Percentiles rank a stretch among this genome's conserved stretches.
Conservation (phyloP, 2,113 vertebrate genomes). For the Oreamnos americanus region DNA sequence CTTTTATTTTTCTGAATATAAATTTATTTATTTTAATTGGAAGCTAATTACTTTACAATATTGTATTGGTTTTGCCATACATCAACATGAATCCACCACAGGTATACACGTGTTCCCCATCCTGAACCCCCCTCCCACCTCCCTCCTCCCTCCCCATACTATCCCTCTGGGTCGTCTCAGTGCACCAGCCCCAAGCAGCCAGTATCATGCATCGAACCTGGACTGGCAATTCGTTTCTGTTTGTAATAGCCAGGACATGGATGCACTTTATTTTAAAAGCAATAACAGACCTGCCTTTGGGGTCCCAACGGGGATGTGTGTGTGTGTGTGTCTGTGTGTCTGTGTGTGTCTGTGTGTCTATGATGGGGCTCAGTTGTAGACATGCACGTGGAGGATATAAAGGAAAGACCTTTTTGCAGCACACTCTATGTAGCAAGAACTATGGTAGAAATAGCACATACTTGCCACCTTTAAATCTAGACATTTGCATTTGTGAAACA, state of each 20-base stretch:
- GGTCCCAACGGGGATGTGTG: not conserved
- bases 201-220: too few relatives aligned
- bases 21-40: too few relatives aligned
- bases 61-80: too few relatives aligned
- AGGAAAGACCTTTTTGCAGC: not conserved
- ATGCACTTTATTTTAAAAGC: not conserved
- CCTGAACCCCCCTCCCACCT: too few relatives aligned
- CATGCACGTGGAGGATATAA: rapidly evolving
- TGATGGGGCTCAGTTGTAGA: not conserved
- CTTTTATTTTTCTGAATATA: not conserved
- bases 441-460: not conserved
- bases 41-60: too few relatives aligned
- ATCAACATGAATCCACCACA: too few relatives aligned
- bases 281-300: not conserved
- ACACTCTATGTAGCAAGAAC: not conserved
- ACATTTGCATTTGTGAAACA: not conserved
- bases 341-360: not conserved
- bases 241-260: too few relatives aligned
- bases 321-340: not conserved
- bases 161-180: too few relatives aligned
- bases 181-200: too few relatives aligned
- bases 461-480: not conserved
- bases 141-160: too few relatives aligned
- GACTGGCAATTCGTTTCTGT: too few relatives aligned
- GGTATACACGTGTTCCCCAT: too few relatives aligned